phyloP scores from a whole-genome alignment of 2,888 invertebrate genomes.

The Labia minor region DNA sequence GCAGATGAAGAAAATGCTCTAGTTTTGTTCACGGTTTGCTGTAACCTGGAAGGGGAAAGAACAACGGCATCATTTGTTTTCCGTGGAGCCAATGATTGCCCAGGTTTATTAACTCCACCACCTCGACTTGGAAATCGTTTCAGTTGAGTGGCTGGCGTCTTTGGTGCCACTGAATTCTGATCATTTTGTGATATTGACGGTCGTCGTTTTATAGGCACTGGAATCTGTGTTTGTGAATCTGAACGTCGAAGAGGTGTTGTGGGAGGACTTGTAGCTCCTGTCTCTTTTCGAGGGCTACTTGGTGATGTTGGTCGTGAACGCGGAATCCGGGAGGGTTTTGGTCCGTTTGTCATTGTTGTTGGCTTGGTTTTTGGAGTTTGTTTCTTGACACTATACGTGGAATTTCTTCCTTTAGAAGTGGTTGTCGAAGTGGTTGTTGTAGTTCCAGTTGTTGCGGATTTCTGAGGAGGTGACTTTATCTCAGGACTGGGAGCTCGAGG shows the following conservation, averaged over 20 bases:
- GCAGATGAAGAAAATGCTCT: not conserved
- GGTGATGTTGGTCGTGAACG: not conserved
- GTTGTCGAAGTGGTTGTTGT: slow-evolving; percentile 37
- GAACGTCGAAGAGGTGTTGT: not conserved
- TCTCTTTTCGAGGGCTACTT: not conserved
- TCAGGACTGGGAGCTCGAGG: slow-evolving; percentile 37
- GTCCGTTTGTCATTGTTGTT: not conserved
- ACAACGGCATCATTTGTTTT: not conserved
- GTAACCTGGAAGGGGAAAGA: not conserved
- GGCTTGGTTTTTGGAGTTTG: not conserved
- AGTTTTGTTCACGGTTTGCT: not conserved
- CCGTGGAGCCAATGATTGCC: not conserved
- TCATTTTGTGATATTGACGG: not conserved
- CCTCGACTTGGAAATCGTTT: not conserved
- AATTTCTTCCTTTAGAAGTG: slow-evolving; percentile 32
- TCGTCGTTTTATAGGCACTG: not conserved
- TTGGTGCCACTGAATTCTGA: not conserved
- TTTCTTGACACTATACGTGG: slow-evolving; percentile 38
- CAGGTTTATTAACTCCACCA: not conserved
- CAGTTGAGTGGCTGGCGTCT: not conserved
- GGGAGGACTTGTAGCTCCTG: not conserved
- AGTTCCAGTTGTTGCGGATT: slow-evolving; percentile 31
- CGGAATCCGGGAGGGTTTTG: slow-evolving; percentile 17
- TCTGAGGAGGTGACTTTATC: slow-evolving; percentile 33
- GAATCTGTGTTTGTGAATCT: not conserved